phyloP scores from a whole-genome alignment of 2,113 vertebrate genomes.

The Brienomyrus longianalis region DNA sequence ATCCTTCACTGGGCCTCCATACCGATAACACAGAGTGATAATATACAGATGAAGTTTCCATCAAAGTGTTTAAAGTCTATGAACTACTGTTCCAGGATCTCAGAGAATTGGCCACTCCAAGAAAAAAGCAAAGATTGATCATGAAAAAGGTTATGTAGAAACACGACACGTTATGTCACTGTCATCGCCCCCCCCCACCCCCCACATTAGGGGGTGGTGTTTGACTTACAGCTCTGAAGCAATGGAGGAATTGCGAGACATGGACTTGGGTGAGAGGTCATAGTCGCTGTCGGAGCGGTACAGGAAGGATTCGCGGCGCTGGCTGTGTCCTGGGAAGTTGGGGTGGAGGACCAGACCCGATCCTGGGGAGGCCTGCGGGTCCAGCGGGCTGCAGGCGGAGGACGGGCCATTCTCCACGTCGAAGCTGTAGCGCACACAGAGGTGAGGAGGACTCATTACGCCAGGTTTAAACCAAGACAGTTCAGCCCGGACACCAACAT shows the following conservation, averaged over 20 bases:
- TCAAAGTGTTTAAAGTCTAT: neutral
- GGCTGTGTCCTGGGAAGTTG: slow-evolving; percentile 88
- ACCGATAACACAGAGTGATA: neutral
- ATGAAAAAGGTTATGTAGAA: neutral
- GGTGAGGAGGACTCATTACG: neutral
- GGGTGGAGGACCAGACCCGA: slow-evolving; percentile 89
- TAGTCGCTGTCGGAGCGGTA: slow-evolving; percentile 98
- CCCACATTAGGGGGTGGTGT: neutral
- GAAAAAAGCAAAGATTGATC: no score
- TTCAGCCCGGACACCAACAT: neutral
- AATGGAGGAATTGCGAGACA: slow-evolving; percentile 95
- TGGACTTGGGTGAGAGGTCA: slow-evolving; percentile 94
- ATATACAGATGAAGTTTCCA: neutral
- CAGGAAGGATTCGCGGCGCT: slow-evolving; percentile 92
- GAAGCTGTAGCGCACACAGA: slow-evolving; percentile 64
- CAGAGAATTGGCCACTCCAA: no score
- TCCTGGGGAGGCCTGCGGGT: slow-evolving; percentile 84
- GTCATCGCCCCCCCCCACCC: no score
- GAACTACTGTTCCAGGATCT: no score
- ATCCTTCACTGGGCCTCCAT: neutral
- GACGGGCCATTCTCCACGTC: slow-evolving; percentile 98
- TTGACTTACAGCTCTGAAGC: slow-evolving; percentile 86
- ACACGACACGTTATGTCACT: neutral
- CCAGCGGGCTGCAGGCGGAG: slow-evolving; percentile 87
- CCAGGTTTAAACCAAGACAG: neutral